phyloP scores from a whole-genome alignment of 2,113 vertebrate genomes.

The Corythaixoides concolor region DNA sequence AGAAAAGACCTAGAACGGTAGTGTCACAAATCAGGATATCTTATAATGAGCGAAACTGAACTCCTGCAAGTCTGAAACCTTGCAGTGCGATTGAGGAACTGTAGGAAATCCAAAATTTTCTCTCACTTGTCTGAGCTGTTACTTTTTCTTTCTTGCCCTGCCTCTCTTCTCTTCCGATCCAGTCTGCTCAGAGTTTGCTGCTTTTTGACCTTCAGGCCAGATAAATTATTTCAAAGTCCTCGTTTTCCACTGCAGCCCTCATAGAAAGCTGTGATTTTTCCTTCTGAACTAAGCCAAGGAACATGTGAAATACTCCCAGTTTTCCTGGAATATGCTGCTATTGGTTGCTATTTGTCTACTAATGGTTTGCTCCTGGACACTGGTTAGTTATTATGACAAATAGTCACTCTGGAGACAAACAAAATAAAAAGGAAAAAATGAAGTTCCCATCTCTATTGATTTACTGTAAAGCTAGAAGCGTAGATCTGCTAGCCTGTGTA shows the following conservation, averaged over 20 bases:
- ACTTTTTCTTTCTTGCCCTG: not conserved
- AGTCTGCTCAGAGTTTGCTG: not conserved
- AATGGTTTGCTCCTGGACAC: not conserved
- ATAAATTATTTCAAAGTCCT: not conserved
- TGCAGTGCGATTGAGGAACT: not conserved
- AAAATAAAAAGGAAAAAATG: not conserved
- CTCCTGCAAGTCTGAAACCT: not conserved
- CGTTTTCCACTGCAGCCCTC: not conserved
- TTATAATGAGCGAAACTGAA: not conserved
- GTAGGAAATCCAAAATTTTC: not conserved
- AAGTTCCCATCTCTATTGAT: not conserved
- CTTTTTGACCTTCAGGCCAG: not conserved
- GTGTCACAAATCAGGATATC: not conserved
- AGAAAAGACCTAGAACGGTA: not conserved
- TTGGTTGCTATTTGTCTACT: not conserved
- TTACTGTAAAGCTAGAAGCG: not conserved
- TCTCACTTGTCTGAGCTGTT: not conserved
- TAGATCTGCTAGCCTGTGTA: not conserved
- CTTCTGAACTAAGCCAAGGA: not conserved
- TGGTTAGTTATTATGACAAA: not conserved
- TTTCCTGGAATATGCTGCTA: not conserved
- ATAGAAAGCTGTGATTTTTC: not conserved
- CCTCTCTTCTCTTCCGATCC: not conserved
- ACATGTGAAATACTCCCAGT: not conserved
- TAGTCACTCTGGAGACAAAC: not conserved